Evolutionary conservation across 1,140 invertebrate genomes (phyloP), one percentile per base, ranked within the genome.

Genomic region (Maniola jurtina): DNA sequence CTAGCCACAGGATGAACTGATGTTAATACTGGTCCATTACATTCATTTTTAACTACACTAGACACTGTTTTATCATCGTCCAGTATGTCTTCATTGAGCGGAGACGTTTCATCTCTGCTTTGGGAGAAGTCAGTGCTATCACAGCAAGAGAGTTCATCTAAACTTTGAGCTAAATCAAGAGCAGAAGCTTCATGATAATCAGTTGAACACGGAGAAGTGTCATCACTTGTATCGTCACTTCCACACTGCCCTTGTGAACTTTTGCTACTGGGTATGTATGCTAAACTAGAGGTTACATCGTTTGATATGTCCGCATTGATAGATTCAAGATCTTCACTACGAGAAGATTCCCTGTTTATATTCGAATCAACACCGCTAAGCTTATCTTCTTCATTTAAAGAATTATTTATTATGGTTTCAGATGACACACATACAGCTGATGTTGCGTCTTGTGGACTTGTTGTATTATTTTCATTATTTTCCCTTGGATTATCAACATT

Each of bases 171-270:
- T 70, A 87, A 60, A 66, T 90, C 88, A n/a, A 90, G 79, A 5
- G 88, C 87, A 33, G 88, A 90, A 8, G 88, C 87, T 72, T 90
- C 88, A 35, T 89, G 88, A 61, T 90, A 90, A 70, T 90, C 88
- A 4, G 86, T 88, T 57, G 86, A 89, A 64, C 86, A 89, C 15
- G 88, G 83, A 16, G 88, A 90, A 10, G 86, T 90, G 62, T 87
- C 86, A 52, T 87, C 85, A 79, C 82, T 90, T 4, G 88, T 90
- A 66, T 88, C 81, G 61, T 88, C 86, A 14, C 70, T 72, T 59
- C 69, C 73, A 52, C 75, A 68, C 36, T 75, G 73, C 55, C 76
- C 68, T 58, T 79, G 81, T 54, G 84, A 88, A 77, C 81, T 83
- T 81, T 85, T 83, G 74, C 86, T 89, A 66, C 78, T 88, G 48